Percentiles rank a stretch among this genome's conserved stretches.
Evolutionary conservation across 2,113 vertebrate species (phyloP).

Genomic region (Pimephales promelas): DNA sequence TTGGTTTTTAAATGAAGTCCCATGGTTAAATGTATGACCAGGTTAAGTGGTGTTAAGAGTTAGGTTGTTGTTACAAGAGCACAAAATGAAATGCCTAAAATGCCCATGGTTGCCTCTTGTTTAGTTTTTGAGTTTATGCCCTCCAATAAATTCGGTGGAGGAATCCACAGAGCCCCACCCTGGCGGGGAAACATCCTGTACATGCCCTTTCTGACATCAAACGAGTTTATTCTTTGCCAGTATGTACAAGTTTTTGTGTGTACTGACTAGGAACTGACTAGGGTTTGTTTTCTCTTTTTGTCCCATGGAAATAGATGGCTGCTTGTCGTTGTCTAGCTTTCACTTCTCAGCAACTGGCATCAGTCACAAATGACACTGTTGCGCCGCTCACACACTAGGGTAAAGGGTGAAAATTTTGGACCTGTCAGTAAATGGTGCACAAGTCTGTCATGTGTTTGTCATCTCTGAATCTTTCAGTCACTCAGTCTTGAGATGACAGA

Average conservation of each 20-base stretch:
- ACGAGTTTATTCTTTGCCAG: not conserved
- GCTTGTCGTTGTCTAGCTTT: not conserved
- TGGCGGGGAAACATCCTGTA: conserved; percentile 1
- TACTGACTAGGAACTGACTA: not conserved
- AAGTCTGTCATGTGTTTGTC: not conserved
- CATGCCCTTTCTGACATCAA: conserved; percentile 1
- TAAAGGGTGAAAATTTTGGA: not conserved
- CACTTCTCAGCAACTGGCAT: conserved; percentile 15
- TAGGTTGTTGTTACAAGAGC: not conserved
- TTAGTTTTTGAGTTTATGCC: conserved; percentile 4
- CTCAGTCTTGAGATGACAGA: not conserved
- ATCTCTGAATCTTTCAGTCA: not conserved
- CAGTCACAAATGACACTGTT: not conserved
- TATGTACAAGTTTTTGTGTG: conserved; percentile 8
- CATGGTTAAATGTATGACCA: conserved; percentile 12
- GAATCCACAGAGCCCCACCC: not conserved
- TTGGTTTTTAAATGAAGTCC: conserved; percentile 13
- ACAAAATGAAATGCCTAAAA: conserved; percentile 6
- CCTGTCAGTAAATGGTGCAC: not conserved
- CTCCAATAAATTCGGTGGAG: not conserved
- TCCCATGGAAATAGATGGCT: conserved; percentile 23
- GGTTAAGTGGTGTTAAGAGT: conserved; percentile 28
- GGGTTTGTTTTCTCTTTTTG: conserved; percentile 12
- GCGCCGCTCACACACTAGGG: not conserved
- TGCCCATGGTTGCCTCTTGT: not conserved